Base-by-base conservation (phyloP, 2,888 invertebrate genomes). In the Phaonia tiefii region DNA sequence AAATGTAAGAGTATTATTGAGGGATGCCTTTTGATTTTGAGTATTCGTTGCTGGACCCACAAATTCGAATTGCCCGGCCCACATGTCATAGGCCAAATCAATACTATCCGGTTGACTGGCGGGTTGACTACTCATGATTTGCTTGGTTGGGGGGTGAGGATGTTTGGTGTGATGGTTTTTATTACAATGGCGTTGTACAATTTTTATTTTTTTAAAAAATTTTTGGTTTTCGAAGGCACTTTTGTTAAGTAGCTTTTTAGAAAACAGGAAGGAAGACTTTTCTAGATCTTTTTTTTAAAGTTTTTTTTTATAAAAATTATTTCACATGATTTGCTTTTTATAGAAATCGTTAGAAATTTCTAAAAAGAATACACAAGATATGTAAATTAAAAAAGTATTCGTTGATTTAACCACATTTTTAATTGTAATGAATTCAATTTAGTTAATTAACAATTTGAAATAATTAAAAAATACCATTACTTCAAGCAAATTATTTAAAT, bases 41-140 rank as follows among this genome's bases (percentile, higher is more conserved):
- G 81, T 83, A 70, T 84, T 67, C 80, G 86, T 74, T 85, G 85
- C 85, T 79, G 86, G 89, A 54, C 96, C 96, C 85, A 96, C 93
- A 91, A 96, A 96, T 91, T 96, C 95, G 87, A 96, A 96, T 91
- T 96, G 96, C 78, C 96, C 96, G 89, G 96, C 95, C 96, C 96
- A 96, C 94, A 96, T 94, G 89, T 96, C 96, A 90, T 95, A 96
- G 90, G 95, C 96, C 90, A 96, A 92, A 88, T 95, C 96, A 86
- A 94, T 90, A 88, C 93, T 93, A 85, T 93, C 93, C 87, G 91
- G 91, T 87, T 91, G 91, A 86, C 91, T 91, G 83, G 89, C 86
- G 85, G 91, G 88, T 88, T 90, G 87, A 87, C 90, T 89, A 88
- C 85, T 89, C 89, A 89, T 89, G 86, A 85, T 89, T 88, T 85